Evolutionary conservation across 2,888 invertebrate genomes (phyloP).

Genomic region (Drosophila longiperda): DNA sequence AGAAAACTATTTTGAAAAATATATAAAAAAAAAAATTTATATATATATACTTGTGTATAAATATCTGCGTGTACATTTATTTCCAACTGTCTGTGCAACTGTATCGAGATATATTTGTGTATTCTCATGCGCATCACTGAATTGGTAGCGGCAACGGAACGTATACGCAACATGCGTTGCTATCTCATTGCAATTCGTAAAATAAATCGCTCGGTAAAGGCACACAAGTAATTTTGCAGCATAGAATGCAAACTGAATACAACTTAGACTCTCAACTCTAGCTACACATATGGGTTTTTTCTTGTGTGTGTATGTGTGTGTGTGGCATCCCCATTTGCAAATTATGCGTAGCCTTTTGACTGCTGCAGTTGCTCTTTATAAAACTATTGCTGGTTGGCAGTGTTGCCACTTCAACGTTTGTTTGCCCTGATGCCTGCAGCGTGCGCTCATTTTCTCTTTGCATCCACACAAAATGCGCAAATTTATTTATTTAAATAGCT

Average conservation of each 20-base stretch:
- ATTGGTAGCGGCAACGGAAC: conserved; percentile 44
- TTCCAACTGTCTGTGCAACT: conserved; percentile 15
- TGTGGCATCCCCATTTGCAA: conserved; percentile 51
- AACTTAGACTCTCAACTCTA: conserved; percentile 15
- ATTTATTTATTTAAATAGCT: conserved; percentile 75
- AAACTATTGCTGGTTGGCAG: not conserved
- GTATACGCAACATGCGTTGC: conserved; percentile 67
- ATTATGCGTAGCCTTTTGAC: conserved; percentile 67
- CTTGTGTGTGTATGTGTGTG: not conserved
- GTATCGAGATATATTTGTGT: conserved; percentile 57
- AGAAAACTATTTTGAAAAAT: conserved; percentile 45
- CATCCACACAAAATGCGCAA: conserved; percentile 45
- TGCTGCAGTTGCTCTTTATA: conserved; percentile 41
- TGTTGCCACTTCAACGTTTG: conserved; percentile 50
- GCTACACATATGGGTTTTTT: conserved; percentile 1
- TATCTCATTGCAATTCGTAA: conserved; percentile 61
- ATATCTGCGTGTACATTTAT: conserved; percentile 11
- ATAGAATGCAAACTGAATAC: conserved; percentile 40
- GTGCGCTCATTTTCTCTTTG: conserved; percentile 45
- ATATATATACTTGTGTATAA: not conserved
- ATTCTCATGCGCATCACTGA: conserved; percentile 62
- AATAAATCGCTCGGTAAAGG: conserved; percentile 68
- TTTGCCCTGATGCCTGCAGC: conserved; percentile 56
- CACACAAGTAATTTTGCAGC: conserved; percentile 58
- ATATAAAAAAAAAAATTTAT: not conserved